Conservation (phyloP, 2,113 vertebrate species). For the Typhlomys cinereus region DNA sequence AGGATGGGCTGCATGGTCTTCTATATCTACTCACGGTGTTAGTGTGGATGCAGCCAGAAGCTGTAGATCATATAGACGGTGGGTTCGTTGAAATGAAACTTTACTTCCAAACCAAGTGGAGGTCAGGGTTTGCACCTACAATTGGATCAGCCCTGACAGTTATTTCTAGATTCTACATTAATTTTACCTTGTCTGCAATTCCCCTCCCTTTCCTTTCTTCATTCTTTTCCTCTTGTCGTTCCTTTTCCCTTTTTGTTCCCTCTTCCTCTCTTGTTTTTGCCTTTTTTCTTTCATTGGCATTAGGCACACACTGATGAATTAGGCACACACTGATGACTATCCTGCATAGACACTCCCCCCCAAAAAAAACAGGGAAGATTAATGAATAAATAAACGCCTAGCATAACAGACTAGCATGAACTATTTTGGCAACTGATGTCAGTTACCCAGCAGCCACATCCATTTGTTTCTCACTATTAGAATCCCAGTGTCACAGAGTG, state of each 20-base stretch:
- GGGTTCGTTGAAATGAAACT: neutral
- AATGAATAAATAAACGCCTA: neutral
- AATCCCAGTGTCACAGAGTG: neutral
- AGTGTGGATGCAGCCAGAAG: neutral
- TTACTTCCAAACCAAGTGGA: neutral
- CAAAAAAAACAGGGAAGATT: neutral
- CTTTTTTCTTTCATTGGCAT: neutral
- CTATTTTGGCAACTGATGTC: neutral
- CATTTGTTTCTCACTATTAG: neutral
- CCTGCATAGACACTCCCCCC: accelerated
- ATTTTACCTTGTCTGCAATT: neutral
- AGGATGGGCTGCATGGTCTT: neutral
- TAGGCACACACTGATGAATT: accelerated
- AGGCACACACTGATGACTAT: neutral
- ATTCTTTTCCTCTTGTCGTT: neutral
- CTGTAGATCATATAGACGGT: neutral
- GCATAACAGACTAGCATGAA: neutral
- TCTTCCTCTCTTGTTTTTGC: neutral
- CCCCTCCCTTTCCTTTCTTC: too few relatives aligned
- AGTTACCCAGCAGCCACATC: neutral
- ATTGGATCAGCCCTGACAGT: too few relatives aligned
- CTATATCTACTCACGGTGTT: neutral
- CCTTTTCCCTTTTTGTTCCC: neutral
- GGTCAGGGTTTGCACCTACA: neutral
- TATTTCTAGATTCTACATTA: neutral